phyloP scores from a whole-genome alignment of 2,797 vertebrate species.

The Myripristis jacobus region DNA sequence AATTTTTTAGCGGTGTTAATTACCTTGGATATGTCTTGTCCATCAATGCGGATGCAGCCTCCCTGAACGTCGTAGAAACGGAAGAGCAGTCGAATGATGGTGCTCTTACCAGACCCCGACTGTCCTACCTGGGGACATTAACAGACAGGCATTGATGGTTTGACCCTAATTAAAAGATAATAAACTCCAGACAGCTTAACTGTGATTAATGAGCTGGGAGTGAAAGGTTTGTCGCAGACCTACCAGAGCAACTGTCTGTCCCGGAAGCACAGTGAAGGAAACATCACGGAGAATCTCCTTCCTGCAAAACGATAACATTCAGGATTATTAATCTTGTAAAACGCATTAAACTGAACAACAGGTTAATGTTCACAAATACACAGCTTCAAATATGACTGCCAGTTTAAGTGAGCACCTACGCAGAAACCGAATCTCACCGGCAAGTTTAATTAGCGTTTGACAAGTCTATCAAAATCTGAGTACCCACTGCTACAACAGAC shows the following conservation, averaged over 20 bases:
- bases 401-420: too few relatives aligned
- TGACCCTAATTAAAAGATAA: background rate
- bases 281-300: conserved; percentile 91
- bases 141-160: background rate
- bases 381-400: too few relatives aligned
- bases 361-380: background rate
- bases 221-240: conserved; percentile 43
- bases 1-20: background rate
- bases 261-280: conserved; percentile 93
- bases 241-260: conserved; percentile 94
- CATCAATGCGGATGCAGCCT: conserved; percentile 91
- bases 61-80: conserved; percentile 93
- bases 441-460: too few relatives aligned
- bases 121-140: conserved; percentile 87
- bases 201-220: background rate
- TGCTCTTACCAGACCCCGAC: conserved; percentile 95
- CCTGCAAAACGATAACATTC: conserved; percentile 68
- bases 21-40: conserved; percentile 94
- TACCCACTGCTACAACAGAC: too few relatives aligned
- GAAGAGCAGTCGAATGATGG: conserved; percentile 93
- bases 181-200: background rate
- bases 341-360: background rate
- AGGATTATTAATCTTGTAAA: background rate
- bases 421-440: too few relatives aligned
- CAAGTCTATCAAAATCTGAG: too few relatives aligned